Conservation (phyloP, 2,888 invertebrate species). For the Eupithecia subumbrata region DNA sequence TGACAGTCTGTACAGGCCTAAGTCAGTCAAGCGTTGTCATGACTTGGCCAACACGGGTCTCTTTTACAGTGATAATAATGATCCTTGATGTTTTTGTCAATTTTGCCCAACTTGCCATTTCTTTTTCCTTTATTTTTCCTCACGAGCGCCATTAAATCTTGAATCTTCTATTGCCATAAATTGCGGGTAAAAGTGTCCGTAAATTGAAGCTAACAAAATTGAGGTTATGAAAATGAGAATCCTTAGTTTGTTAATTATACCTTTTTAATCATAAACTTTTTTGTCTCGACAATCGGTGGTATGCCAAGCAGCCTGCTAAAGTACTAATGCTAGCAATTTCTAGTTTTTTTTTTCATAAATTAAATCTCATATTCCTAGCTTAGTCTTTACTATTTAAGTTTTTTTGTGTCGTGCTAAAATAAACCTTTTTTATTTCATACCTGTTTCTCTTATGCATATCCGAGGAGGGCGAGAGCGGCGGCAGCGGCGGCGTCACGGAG, state of each 20-base stretch:
- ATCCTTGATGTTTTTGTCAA: background rate
- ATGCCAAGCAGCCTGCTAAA: no score
- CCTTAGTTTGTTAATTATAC: conserved; percentile 47
- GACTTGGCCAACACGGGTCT: background rate
- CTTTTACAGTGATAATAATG: background rate
- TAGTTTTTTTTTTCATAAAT: no score
- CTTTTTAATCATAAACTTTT: no score
- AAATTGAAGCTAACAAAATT: background rate
- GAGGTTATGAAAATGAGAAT: background rate
- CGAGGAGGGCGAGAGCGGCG: conserved; percentile 87
- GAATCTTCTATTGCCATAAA: background rate
- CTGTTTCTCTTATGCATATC: conserved; percentile 82
- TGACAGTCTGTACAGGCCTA: background rate
- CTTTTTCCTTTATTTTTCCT: background rate
- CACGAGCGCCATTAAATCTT: background rate
- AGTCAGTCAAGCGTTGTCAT: background rate
- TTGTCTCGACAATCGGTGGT: no score
- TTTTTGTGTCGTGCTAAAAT: no score
- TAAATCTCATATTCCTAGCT: no score
- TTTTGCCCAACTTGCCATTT: background rate
- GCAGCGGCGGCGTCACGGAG: conserved; percentile 91
- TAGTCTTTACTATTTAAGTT: no score
- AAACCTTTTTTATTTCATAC: no score
- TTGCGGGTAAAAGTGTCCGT: background rate
- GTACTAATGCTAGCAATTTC: no score